Percentiles rank a stretch among this genome's conserved stretches.
phyloP scores from a whole-genome alignment of 2,113 vertebrate genomes.

The Patagioenas fasciata region DNA sequence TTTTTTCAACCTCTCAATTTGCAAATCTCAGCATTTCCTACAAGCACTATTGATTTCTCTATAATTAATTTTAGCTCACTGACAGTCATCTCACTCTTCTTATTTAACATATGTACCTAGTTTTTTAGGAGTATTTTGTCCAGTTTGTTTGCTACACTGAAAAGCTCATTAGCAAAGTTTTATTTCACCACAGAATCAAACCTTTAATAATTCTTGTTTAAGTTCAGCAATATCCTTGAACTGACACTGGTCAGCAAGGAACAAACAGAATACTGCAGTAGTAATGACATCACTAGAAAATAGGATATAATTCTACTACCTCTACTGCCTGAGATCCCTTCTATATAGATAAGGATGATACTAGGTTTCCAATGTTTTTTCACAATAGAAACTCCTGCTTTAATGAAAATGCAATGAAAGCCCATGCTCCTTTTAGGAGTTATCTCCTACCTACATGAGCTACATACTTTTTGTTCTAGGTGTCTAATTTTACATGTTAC shows the following conservation, averaged over 20 bases:
- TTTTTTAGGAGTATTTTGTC: neutral
- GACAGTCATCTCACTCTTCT: neutral
- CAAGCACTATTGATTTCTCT: neutral
- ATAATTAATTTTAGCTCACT: neutral
- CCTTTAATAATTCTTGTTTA: neutral
- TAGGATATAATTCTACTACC: neutral
- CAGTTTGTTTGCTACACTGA: neutral
- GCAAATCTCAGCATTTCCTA: neutral
- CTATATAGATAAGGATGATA: neutral
- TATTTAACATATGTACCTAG: neutral
- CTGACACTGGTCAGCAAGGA: neutral
- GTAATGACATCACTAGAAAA: neutral
- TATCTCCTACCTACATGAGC: neutral
- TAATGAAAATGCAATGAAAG: neutral
- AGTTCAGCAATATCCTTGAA: neutral
- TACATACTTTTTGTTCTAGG: neutral
- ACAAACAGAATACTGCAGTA: neutral
- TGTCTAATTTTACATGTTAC: rapidly evolving
- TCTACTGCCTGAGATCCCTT: neutral
- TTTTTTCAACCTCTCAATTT: neutral
- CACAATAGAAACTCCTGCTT: neutral
- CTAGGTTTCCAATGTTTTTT: neutral
- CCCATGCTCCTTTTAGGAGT: neutral
- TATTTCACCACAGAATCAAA: neutral
- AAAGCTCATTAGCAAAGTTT: neutral